A percentile compares a stretch with the other conserved stretches of the same genome.
Conservation (phyloP, 92 coral and sea anemone genomes). For the Montipora capitata region DNA sequence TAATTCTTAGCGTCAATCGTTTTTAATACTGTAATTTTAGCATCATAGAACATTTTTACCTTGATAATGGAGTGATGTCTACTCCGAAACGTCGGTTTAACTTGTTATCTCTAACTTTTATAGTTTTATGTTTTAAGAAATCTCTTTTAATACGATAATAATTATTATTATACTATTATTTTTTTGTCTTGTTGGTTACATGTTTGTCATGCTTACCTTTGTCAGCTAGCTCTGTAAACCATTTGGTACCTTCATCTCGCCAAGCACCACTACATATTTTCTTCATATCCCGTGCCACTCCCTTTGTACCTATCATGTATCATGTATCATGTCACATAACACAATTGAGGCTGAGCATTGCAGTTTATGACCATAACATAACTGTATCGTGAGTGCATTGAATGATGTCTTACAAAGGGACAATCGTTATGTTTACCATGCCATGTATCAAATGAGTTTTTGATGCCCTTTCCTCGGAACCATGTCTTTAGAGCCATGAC, state of each 20-base stretch:
- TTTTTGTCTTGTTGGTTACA: too few species aligned
- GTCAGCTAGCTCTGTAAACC: slow-evolving; percentile 51
- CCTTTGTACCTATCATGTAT: slow-evolving; percentile 22
- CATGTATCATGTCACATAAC: background rate
- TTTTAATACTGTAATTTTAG: too few species aligned
- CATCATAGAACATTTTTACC: too few species aligned
- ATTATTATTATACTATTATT: too few species aligned
- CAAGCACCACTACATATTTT: slow-evolving; percentile 30
- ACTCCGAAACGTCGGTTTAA: too few species aligned
- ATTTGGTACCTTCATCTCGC: slow-evolving; percentile 35
- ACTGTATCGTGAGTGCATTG: too few species aligned
- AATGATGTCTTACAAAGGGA: background rate
- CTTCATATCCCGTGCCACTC: slow-evolving; percentile 26
- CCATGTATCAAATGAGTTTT: slow-evolving; percentile 24
- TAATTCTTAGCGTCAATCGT: too few species aligned
- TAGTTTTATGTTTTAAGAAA: too few species aligned
- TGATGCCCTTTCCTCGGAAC: background rate
- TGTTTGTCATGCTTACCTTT: slow-evolving; percentile 14
- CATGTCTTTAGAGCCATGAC: slow-evolving; percentile 17
- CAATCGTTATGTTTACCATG: background rate
- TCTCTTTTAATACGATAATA: too few species aligned
- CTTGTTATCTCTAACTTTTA: too few species aligned
- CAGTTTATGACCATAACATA: too few species aligned
- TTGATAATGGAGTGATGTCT: too few species aligned
- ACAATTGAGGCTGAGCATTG: background rate